Evolutionary conservation across 2,113 vertebrate species (phyloP).

Genomic region (Tupaia chinensis): DNA sequence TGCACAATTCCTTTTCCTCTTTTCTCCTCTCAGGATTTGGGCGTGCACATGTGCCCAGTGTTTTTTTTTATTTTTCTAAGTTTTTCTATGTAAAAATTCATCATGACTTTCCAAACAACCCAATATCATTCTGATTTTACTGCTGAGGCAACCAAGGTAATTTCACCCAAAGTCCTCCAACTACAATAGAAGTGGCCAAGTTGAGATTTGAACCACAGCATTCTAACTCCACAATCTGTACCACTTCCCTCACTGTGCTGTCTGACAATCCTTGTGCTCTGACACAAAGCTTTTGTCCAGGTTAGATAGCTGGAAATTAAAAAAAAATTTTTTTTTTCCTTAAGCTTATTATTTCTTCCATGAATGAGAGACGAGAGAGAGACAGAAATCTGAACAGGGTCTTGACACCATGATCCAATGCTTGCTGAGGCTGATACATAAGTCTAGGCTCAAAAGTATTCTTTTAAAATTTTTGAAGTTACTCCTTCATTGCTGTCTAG

Average conservation of each 20-base stretch:
- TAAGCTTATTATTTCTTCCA: no score
- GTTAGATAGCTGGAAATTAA: neutral
- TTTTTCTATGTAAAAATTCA: no score
- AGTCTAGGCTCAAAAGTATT: slow-evolving; percentile 42
- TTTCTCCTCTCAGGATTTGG: no score
- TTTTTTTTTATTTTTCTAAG: no score
- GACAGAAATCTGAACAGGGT: no score
- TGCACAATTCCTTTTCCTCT: no score
- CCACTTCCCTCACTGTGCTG: neutral
- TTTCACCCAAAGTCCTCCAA: neutral
- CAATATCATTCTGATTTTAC: neutral
- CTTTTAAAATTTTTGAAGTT: slow-evolving; percentile 41
- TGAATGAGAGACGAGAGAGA: no score
- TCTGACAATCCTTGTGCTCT: neutral
- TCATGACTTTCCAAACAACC: no score
- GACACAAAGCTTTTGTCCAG: neutral
- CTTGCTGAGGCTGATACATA: neutral
- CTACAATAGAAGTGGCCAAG: neutral
- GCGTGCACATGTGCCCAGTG: no score
- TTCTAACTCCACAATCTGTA: neutral
- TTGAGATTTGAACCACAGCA: neutral
- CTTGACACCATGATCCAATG: no score
- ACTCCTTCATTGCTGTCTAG: neutral
- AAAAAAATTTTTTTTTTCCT: neutral
- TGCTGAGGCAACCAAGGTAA: neutral